Base-by-base conservation (phyloP, 2,888 invertebrate genomes). In the Drosophila subsilvestris region DNA sequence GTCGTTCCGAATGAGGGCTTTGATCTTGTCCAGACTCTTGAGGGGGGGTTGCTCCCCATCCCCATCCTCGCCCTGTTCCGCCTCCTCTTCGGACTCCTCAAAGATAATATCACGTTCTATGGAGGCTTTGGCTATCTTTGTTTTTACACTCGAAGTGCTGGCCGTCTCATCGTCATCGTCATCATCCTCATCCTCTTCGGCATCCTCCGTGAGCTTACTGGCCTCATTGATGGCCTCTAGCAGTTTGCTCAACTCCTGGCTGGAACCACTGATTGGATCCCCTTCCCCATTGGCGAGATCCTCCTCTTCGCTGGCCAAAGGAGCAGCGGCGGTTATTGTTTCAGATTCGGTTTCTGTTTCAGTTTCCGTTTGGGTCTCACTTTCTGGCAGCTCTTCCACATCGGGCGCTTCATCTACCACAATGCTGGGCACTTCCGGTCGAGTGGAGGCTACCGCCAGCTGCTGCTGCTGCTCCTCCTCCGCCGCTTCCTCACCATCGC, bases 71-170 rank as follows among this genome's bases (percentile, higher is more conserved):
- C 58, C 48, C 7, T 63, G 65, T 2, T 67, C 54, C 20, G 57
- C 47, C 42, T 75, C 69, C 20, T 79, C 71, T 18, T 74, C 51
- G 14, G 58, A 60, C 12, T 70, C 76, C 37, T 81, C 78, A 0
- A 67, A 14, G 3, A 88, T 86, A 17, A 83, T 75, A 17, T 88
- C 85, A 18, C 88, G 74, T 49, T 88, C 85, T 3, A 85, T 75
- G 1, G 85, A 85, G 6, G 88, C 86, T 29, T 85, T 88, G 59
- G 85, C 84, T 69, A 85, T 85, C 60, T 88, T 85, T 0, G 85
- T 85, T 32, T 58, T 86, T 0, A 79, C 74, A 71, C 88, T 85
- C 0, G 88, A 85, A 1, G 78, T 87, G 57, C 85, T 88, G 0
- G 75, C 75, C 5, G 79, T 80, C n/a, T 85, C 88, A 51, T 88